Base-by-base conservation (phyloP, 2,113 vertebrate genomes). In the Aix galericulata region DNA sequence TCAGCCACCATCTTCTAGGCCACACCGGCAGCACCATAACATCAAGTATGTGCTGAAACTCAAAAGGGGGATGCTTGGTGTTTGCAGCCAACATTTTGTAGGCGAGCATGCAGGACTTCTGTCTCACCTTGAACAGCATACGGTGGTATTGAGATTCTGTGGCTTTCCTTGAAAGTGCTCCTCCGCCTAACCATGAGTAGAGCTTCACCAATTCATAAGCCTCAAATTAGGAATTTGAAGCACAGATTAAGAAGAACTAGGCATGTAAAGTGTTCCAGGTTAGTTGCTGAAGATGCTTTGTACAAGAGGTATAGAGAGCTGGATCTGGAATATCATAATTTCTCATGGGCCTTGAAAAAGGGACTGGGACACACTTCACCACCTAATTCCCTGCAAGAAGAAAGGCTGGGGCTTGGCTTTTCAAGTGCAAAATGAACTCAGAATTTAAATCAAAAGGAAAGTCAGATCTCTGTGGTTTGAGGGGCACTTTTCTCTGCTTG, bases 331-430 rank as follows among this genome's bases (percentile, higher is more conserved):
- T 91, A 85, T 32, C 0, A 1, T 77, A 55, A 62, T 17, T 50
- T 50, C 14, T 87, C 64, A 66, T 52, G 60, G 53, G 17, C 55
- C n/a, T 79, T 82, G 31, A 86, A 79, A 86, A 64, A 86, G 56
- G 48, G 62, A 56, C 5, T 48, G 38, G 52, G 38, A 81, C 34
- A 6, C 53, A 75, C 89, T 94, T 91, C 46, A 14, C 68, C 59
- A 93, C 40, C 40, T 86, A 92, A 82, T 91, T 93, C 87, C 72
- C 55, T 93, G 50, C 7, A 92, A 88, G 75, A 95, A 89, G 46
- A 94, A 87, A 89, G 89, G 27, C n/a, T 87, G 62, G 21, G 23
- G 13, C 17, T 79, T 93, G 66, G 58, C 55, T 94, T 91, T 91
- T 89, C 59, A 96, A 87, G 89, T 89, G 71, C 53, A 58, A 80